Evolutionary conservation across 2,113 vertebrate species (phyloP), one percentile per base, ranked within the genome.

Genomic region (Cyphomyrus discorhynchus): DNA sequence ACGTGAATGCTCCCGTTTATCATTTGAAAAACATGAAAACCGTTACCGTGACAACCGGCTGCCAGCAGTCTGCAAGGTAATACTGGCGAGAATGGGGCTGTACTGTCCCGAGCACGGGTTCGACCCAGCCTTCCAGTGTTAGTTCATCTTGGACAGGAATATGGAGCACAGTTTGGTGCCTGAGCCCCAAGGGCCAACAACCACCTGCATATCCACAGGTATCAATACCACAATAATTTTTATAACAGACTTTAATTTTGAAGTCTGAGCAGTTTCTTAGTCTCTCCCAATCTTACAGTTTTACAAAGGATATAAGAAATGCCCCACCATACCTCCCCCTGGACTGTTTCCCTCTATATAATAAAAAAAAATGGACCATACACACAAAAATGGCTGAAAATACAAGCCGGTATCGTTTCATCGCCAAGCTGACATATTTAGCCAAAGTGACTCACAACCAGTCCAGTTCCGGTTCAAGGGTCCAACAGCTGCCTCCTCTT

Each of bases 41-140:
- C 6, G 56, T 89, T 86, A 42, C 42, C 89, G 84, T 89, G 53
- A 86, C 89, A 86, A 86, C 83, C n/a, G 7, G 42, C 53, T 49
- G 19, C 62, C 50, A 24, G 13, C 39, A 62, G 52, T 50, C 46
- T 86, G 7, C 19, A 46, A 83, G 50, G 49, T n/a, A 52, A 83
- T 46, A 31, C 42, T 62, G 56, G 24, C 17, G 50, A 82, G 88
- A 39, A 49, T 3, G 47, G 27, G 5, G 49, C 77, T 47, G 24
- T 87, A 19, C 27, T 31, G 85, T 87, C 13, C 31, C 7, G 7
- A 52, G 27, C 5, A 9, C 5, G 31, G 85, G 27, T 31, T 53
- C 7, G 17, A 19, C 50, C 13, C 27, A 84, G 82, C 82, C 42
- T 84, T 84, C 39, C 82, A 24, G 19, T 84, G 45, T 84, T 42